Base-by-base conservation (phyloP, 1,140 invertebrate genomes). In the Drosophila suzukii region DNA sequence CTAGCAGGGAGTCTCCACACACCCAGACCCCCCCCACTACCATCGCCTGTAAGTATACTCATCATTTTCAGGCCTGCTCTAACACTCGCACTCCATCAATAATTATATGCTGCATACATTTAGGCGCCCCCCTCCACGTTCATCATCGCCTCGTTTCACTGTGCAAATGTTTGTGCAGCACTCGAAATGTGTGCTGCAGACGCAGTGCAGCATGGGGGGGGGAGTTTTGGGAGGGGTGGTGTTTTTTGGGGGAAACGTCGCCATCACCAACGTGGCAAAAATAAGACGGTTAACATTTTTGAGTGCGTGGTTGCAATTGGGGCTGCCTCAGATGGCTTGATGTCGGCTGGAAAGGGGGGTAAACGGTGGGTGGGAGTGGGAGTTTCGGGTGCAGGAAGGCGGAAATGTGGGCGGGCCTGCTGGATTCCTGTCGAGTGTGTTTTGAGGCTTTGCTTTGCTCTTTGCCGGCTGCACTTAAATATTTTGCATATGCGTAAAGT, bases 61-160 rank as follows among this genome's bases (percentile, higher is more conserved):
- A 86, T 81, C 74, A 76, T 81, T 84, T 78, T 67, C 56, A 60
- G 68, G 62, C 76, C 56, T 68, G 46, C 53, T 61, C 73, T 38
- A 39, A 72, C 61, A 24, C 74, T 57, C 70, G 56, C 72, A 83
- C 75, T 85, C 78, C 84, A 84, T 81, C 84, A 89, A 89, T 84
- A 89, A 89, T 89, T 89, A 89, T 89, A 78, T 89, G 84, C 66
- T 72, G 84, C 85, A 89, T 89, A 81, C 70, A 89, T 89, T 89
- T 84, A 78, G 77, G 76, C 65, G 49, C 17, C 53, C 63, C 57
- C 41, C 58, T 44, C 54, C 55, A n/a, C 11, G 36, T 59, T 59
- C 61, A 66, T 66, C 57, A 30, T 75, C 74, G 76, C 81, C 55
- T 75, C 76, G 75, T 83, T 88, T 88, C 84, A 74, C 84, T 83